Evolutionary conservation across 2,888 invertebrate genomes (phyloP).

Genomic region (Xestia xanthographa): DNA sequence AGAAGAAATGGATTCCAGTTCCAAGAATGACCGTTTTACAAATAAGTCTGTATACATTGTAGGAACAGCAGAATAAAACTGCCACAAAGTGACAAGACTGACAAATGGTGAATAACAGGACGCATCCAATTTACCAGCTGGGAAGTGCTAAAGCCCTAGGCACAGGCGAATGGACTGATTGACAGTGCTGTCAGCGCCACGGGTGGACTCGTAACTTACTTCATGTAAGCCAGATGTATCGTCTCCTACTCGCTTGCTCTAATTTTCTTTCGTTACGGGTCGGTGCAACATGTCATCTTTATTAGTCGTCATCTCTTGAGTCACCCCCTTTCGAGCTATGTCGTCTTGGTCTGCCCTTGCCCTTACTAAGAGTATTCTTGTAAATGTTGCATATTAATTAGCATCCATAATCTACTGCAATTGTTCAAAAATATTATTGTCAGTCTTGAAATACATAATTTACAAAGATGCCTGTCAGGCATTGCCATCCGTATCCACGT

Average conservation of each 20-base stretch:
- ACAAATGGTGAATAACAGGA: constrained; percentile 66
- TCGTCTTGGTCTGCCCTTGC: not conserved
- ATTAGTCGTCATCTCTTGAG: not conserved
- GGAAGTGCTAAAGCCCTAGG: constrained; percentile 25
- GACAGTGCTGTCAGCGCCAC: constrained; percentile 11
- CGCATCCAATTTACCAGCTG: constrained; percentile 39
- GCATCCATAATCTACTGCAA: not conserved
- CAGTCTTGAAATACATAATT: constrained; percentile 40
- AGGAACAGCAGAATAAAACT: constrained; percentile 2
- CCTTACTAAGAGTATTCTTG: not conserved
- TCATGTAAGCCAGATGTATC: not conserved
- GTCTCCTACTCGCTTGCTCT: not conserved
- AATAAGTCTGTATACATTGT: not conserved
- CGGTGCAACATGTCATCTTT: not conserved
- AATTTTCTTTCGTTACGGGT: not conserved
- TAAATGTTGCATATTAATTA: not conserved
- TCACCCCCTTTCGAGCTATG: not conserved
- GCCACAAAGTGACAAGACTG: constrained; percentile 22
- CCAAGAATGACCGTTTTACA: constrained; percentile 6
- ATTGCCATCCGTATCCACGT: constrained; percentile 66
- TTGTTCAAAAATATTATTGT: constrained; percentile 6
- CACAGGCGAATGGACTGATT: constrained; percentile 21
- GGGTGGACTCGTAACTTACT: not conserved
- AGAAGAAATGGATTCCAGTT: not conserved
- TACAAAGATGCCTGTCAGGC: constrained; percentile 59